These are phyloP conservation scores for Drosophila punjabiensis DNA, from an alignment of 1,140 invertebrate species.

Conservation along the genomic window DNA sequence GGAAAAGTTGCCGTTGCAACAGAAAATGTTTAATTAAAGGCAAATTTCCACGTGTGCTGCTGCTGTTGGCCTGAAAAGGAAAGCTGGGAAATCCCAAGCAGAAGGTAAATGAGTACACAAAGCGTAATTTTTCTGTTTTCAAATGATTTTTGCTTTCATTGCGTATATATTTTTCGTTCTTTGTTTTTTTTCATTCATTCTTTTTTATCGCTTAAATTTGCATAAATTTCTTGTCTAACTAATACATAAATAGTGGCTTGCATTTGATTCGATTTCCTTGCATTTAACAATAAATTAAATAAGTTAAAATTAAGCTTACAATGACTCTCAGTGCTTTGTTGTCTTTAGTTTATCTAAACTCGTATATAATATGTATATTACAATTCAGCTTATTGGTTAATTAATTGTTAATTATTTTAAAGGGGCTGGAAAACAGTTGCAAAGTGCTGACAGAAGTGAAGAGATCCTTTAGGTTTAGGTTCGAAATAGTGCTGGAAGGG, in stretches of 20 bases:
- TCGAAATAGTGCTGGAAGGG: conserved; percentile 28
- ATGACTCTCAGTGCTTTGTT: conserved; percentile 78
- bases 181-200: conserved; percentile 58
- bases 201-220: conserved; percentile 61
- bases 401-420: conserved; percentile 16
- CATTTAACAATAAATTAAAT: conserved; percentile 71
- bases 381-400: conserved; percentile 30
- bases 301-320: conserved; percentile 74
- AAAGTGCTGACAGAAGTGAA: conserved; percentile 40
- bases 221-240: conserved; percentile 76
- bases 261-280: conserved; percentile 53
- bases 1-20: conserved; percentile 38
- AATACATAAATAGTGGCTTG: conserved; percentile 72
- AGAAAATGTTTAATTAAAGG: conserved; percentile 52
- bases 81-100: conserved; percentile 17
- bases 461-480: conserved; percentile 38
- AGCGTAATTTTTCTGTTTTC: conserved; percentile 42
- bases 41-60: conserved; percentile 31
- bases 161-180: conserved; percentile 60
- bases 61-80: conserved; percentile 7
- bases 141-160: conserved; percentile 52
- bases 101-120: conserved; percentile 28
- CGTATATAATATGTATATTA: conserved; percentile 35
- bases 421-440: conserved; percentile 7
- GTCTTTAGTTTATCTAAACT: conserved; percentile 53